These are phyloP conservation scores for Plebejus anna DNA, from an alignment of 2,888 invertebrate species.

Conservation along the genomic window DNA sequence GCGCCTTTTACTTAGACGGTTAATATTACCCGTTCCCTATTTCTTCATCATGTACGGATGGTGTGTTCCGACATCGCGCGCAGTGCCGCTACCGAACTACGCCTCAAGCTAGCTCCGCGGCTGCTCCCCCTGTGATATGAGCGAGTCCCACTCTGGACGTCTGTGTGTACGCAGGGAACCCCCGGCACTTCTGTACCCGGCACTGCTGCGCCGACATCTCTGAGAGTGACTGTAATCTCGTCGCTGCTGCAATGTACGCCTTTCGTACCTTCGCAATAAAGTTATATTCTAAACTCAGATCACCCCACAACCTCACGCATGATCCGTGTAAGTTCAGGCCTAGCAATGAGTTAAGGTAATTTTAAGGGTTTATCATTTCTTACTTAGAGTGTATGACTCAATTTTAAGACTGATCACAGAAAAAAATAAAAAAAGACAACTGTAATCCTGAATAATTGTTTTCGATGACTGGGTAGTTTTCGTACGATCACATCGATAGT, in stretches of 20 bases:
- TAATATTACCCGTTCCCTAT: conserved; percentile 48
- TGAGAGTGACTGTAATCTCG: conserved; percentile 44
- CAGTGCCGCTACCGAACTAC: background rate
- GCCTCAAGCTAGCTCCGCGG: background rate
- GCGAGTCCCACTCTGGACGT: background rate
- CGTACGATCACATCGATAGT: conserved; percentile 45
- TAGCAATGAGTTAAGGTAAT: conserved; percentile 65
- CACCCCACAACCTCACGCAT: conserved; percentile 45
- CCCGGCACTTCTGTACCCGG: conserved; percentile 3
- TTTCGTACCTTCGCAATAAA: conserved; percentile 52
- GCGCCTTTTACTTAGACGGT: conserved; percentile 76
- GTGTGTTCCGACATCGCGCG: conserved; percentile 36
- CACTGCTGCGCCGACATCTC: background rate
- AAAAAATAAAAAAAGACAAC: conserved; percentile 54
- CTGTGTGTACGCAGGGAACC: background rate
- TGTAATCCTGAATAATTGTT: conserved; percentile 53
- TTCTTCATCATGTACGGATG: conserved; percentile 44
- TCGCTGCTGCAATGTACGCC: conserved; percentile 49
- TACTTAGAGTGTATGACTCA: conserved; percentile 79
- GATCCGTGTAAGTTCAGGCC: conserved; percentile 67
- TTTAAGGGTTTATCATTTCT: conserved; percentile 73
- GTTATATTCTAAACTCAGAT: conserved; percentile 47
- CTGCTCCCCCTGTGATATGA: background rate
- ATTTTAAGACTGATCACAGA: conserved; percentile 80
- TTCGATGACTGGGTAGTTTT: conserved; percentile 51